Base-by-base conservation (phyloP, 2,113 vertebrate genomes). In the Epinephelus cyanopodus region DNA sequence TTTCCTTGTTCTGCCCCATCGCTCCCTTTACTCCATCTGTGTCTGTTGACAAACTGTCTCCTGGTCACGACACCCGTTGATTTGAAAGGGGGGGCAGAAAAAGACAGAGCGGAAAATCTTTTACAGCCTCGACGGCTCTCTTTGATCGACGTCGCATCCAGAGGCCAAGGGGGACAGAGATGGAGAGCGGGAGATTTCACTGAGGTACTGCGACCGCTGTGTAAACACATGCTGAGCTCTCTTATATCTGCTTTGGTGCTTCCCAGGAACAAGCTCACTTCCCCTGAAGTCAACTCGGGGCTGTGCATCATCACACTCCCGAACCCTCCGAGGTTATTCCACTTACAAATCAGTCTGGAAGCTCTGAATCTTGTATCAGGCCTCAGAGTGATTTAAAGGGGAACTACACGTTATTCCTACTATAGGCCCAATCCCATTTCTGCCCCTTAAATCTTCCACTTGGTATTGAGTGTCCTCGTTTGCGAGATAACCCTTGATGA, bases 21-120 rank as follows among this genome's bases (percentile, higher is more conserved):
- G 56, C 23, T 25, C 3, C 72, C 54, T 54, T 63, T 21, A 18
- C 39, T 62, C n/a, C 65, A 64, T 74, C 75, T 47, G 78, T 53
- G 78, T 71, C 74, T 54, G 65, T 73, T 73, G 79, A 62, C 66
- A 86, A 60, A 83, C 69, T 25, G 74, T 63, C 70, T 76, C 72
- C 42, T 23, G n/a, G 72, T 69, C 45, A 52, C 21, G 9, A 42
- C 1, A 0, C 15, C 37, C 10, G 15, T 33, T 53, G 52, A 56
- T 61, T 10, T 8, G 14, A 73, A 52, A 61, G 1, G 27, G 33
- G 33, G 3, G 50, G 72, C 14, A 23, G 68, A 64, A 23, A 66
- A 61, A 61, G 63, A 19, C 39, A 3, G 56, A 74, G 73, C 9
- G n/a, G 57, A 63, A 83, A 76, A 76, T 74, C 78, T 50, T 68